Evolutionary conservation across 2,888 invertebrate genomes (phyloP), one percentile per base, ranked within the genome.

Genomic region (Philereme vetulata): DNA sequence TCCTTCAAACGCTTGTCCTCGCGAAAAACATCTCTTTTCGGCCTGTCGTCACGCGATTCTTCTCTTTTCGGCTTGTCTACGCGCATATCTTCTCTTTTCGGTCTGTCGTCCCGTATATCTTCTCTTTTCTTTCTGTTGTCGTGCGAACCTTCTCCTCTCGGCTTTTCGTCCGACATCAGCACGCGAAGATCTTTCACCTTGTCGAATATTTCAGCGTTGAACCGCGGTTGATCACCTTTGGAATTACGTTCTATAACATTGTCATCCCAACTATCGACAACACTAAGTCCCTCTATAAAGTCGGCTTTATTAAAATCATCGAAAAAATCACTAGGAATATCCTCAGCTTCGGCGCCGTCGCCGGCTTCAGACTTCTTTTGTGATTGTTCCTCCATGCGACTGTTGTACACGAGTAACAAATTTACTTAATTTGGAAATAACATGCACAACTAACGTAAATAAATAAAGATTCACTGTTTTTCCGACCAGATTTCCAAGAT

Each of bases 261-360:
- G 36, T 62, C 89, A 49, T 86, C 83, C 90, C 90, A 90, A 71
- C 86, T 89, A 65, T 92, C 92, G 51, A 92, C 84, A 54, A 92
- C 90, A 81, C 87, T 90, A 36, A 92, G 84, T 71, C 91, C 90
- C 71, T 88, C 82, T 72, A 92, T 89, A 72, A 92, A 91, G 36
- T 91, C 90, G 6, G 87, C 90, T 68, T 85, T 91, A 59, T 66
- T 78, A 72, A 92, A 91, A 66, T 91, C 91, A 67, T 92, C 92
- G 70, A 92, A 91, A 72, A 91, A 91, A 79, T 91, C 90, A 81
- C 90, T 91, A 4, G 91, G 88, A 63, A 92, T 77, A 68, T 91
- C 90, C 71, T 91, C 91, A 49, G 59, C 47, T 46, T 67, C 69
- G 43, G 58, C 50, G 34, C 74, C 73, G 40, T 84, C 86, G 21